These are phyloP conservation scores for Hyles vespertilio DNA, from an alignment of 1,140 invertebrate genomes.

Conservation along the genomic window DNA sequence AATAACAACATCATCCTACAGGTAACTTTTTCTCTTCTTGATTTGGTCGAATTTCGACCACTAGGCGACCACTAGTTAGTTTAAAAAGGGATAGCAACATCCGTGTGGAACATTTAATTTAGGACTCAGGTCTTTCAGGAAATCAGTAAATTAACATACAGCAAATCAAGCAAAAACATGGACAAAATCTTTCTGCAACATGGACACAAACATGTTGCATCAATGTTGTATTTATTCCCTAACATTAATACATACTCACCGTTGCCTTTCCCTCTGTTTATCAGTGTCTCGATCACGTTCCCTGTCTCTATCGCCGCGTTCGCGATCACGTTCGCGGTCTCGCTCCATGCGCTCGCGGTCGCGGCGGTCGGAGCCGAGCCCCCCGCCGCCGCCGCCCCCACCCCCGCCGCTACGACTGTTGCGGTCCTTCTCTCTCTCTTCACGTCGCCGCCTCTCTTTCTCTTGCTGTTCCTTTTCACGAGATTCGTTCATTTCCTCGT, in stretches of 20 bases:
- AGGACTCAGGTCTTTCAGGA: too few relatives aligned
- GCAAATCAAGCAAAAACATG: too few relatives aligned
- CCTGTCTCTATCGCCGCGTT: slow-evolving; percentile 62
- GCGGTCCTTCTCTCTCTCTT: slow-evolving; percentile 77
- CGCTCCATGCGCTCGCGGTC: slow-evolving; percentile 61
- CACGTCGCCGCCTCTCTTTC: slow-evolving; percentile 79
- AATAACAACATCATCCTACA: too few relatives aligned
- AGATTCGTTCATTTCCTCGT: slow-evolving; percentile 79
- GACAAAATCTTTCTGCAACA: too few relatives aligned
- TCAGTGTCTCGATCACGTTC: slow-evolving; percentile 67
- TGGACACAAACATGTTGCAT: too few relatives aligned
- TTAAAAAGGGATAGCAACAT: too few relatives aligned
- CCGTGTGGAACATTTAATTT: too few relatives aligned
- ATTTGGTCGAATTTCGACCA: too few relatives aligned
- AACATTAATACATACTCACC: slow-evolving; percentile 1
- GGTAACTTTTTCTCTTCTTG: too few relatives aligned
- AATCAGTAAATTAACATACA: too few relatives aligned
- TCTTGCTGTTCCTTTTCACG: slow-evolving; percentile 82
- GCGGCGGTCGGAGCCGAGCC: slow-evolving; percentile 57
- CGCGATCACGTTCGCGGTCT: slow-evolving; percentile 64
- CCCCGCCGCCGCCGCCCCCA: slow-evolving; percentile 21
- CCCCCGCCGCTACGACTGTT: slow-evolving; percentile 55
- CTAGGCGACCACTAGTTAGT: too few relatives aligned
- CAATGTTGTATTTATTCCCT: too few relatives aligned
- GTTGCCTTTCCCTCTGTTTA: slow-evolving; percentile 42